These are phyloP conservation scores for Epsilonema sp. DNA, from an alignment of 2,888 invertebrate species.

Conservation along the genomic window DNA sequence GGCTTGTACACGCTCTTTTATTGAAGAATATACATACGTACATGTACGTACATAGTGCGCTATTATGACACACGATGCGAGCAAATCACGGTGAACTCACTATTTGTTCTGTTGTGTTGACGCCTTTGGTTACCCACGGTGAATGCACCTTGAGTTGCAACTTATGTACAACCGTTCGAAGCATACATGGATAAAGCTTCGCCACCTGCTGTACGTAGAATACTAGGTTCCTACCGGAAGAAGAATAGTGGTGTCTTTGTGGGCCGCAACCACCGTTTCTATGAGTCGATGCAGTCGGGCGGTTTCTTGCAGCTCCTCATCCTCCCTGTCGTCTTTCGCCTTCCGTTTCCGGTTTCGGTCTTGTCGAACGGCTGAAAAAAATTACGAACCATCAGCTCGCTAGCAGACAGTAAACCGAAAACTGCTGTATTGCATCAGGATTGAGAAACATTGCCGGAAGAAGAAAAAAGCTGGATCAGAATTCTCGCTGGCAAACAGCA, in stretches of 20 bases:
- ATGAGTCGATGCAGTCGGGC: constrained; percentile 4
- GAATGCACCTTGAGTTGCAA: no score
- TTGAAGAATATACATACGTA: no score
- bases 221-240: neutral
- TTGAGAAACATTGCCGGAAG: neutral
- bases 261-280: constrained; percentile 1
- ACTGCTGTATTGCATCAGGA: neutral
- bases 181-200: no score
- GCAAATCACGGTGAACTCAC: no score
- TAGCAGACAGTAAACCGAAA: neutral
- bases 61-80: no score
- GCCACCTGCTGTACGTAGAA: no score
- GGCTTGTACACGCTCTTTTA: no score
- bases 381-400: neutral
- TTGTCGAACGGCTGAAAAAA: constrained; percentile 8
- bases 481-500: neutral
- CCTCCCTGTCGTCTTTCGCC: constrained; percentile 8
- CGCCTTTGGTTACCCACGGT: no score
- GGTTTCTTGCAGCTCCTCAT: constrained; percentile 5
- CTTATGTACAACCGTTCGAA: no score
- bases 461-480: neutral
- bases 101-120: no score
- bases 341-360: constrained; percentile 10
- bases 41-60: no score
- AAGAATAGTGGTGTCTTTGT: constrained; percentile 5